Conservation (phyloP, 2,113 vertebrate genomes). For the Catharus fuscescens region DNA sequence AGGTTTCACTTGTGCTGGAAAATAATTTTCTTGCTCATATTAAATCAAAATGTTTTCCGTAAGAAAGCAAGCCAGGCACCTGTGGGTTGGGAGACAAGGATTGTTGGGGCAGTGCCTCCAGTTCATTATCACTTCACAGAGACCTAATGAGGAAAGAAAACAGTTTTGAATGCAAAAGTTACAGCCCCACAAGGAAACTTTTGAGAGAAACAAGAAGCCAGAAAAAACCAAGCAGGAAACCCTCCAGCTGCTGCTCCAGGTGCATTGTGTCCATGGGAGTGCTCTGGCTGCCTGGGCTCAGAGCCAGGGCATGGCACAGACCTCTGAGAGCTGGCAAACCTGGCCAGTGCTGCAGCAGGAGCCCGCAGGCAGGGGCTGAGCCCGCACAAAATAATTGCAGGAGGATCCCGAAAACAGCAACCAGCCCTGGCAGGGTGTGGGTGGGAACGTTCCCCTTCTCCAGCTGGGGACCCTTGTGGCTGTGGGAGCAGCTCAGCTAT, state of each 20-base stretch:
- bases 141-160: neutral
- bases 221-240: neutral
- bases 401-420: accelerated
- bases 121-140: neutral
- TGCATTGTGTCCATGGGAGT: neutral
- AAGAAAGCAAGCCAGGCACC: neutral
- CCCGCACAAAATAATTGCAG: accelerated
- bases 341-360: accelerated
- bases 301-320: neutral
- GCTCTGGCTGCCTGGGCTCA: accelerated
- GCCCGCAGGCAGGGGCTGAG: accelerated
- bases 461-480: neutral
- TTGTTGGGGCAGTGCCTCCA: neutral
- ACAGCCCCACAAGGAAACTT: neutral
- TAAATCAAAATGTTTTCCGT: neutral
- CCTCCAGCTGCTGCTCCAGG: neutral
- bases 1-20: neutral
- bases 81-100: neutral
- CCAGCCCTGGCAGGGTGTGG: neutral
- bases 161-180: neutral
- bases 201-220: neutral
- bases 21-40: neutral
- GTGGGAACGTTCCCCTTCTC: neutral
- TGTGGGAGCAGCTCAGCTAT: neutral
- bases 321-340: neutral